These are phyloP conservation scores for Nixonia krombeini DNA, from an alignment of 1,140 invertebrate genomes.

Conservation along the genomic window DNA sequence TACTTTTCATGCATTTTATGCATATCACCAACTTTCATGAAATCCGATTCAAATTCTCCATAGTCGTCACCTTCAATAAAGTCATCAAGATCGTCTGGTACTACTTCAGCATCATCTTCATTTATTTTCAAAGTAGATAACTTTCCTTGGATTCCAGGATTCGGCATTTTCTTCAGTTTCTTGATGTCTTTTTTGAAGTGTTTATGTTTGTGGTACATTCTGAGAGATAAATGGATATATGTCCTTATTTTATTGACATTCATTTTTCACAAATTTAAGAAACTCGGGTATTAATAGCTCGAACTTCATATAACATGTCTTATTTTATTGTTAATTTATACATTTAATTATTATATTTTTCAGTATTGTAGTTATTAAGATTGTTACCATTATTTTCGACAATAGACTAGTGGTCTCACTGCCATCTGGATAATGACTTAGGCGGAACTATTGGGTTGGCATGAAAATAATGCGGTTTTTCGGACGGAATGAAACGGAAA, in stretches of 20 bases:
- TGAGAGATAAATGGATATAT: not conserved
- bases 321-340: too few species aligned
- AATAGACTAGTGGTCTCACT: too few species aligned
- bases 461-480: too few species aligned
- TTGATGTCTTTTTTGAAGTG: not conserved
- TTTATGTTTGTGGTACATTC: not conserved
- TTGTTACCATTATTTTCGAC: too few species aligned
- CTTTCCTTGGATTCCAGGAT: slow-evolving; percentile 25
- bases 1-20: slow-evolving; percentile 63
- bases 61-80: slow-evolving; percentile 51
- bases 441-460: too few species aligned
- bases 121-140: slow-evolving; percentile 13
- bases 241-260: not conserved
- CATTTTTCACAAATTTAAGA: too few species aligned
- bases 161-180: not conserved
- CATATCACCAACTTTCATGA: slow-evolving; percentile 61
- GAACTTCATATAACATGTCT: too few species aligned
- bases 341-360: too few species aligned
- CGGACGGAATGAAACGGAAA: too few species aligned
- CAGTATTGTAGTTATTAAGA: too few species aligned
- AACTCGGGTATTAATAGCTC: too few species aligned
- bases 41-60: slow-evolving; percentile 70
- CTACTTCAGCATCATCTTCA: not conserved
- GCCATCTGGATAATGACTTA: too few species aligned
- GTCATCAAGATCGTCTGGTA: not conserved